phyloP scores from a whole-genome alignment of 92 coral and sea anemone genomes.

The Umimayanthus kanabou region DNA sequence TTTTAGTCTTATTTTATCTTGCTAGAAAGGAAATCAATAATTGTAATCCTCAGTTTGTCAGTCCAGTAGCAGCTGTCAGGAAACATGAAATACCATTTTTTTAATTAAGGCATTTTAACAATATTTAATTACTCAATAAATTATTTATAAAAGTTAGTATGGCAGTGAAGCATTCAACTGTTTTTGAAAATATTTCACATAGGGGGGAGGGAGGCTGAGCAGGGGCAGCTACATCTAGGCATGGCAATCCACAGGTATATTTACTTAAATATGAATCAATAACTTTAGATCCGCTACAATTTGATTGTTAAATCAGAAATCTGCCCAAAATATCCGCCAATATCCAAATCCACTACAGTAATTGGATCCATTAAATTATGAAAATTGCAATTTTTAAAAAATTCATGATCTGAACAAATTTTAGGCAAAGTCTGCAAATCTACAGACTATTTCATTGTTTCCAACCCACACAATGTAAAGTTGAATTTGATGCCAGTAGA shows the following conservation, averaged over 20 bases:
- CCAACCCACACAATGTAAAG: too few species aligned
- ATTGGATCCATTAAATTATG: background rate
- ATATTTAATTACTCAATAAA: slow-evolving; percentile 21
- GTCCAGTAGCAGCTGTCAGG: background rate
- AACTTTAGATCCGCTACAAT: too few species aligned
- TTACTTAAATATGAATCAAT: background rate
- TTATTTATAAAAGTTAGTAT: background rate
- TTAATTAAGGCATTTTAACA: too few species aligned
- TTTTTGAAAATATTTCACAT: background rate
- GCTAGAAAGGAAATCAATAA: background rate
- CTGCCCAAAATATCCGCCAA: background rate
- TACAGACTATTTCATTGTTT: too few species aligned
- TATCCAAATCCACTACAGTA: background rate
- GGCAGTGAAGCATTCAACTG: background rate
- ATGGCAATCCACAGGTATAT: background rate
- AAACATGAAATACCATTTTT: background rate
- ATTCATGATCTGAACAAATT: background rate
- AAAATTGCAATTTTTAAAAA: too few species aligned
- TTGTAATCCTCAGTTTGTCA: background rate
- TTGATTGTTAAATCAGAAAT: background rate
- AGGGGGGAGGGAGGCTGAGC: background rate
- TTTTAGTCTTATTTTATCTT: background rate
- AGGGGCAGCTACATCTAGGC: too few species aligned
- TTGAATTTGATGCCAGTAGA: too few species aligned
- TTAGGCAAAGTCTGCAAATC: background rate